phyloP scores from a whole-genome alignment of 2,888 invertebrate species.

The Drosophila greeni region DNA sequence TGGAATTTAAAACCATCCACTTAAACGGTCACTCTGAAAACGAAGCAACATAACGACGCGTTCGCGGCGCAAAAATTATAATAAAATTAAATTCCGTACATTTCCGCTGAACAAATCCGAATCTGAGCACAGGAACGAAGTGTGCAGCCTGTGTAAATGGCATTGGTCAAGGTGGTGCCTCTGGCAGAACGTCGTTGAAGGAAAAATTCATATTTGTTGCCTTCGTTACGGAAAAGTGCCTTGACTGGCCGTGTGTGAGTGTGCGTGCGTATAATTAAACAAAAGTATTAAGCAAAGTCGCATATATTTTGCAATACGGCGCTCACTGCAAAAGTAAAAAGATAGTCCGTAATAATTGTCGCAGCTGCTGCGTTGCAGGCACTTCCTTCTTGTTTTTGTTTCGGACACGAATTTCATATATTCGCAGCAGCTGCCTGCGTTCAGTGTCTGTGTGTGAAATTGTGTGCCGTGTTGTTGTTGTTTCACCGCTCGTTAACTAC shows the following conservation, averaged over 20 bases:
- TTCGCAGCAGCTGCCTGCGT: constrained; percentile 59
- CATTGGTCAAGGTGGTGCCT: constrained; percentile 10
- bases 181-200: constrained; percentile 12
- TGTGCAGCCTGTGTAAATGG: not conserved
- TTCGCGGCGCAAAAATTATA: constrained; percentile 26
- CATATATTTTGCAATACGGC: constrained; percentile 40
- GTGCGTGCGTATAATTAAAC: constrained; percentile 45
- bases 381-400: constrained; percentile 38
- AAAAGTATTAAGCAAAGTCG: constrained; percentile 40
- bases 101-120: not conserved
- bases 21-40: constrained; percentile 1
- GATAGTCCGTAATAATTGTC: constrained; percentile 22
- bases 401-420: constrained; percentile 31
- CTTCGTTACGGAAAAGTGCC: constrained; percentile 21
- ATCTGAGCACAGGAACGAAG: constrained; percentile 5
- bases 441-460: constrained; percentile 14
- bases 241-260: constrained; percentile 18
- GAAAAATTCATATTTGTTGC: not conserved
- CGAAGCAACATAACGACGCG: constrained; percentile 25
- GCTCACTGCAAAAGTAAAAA: constrained; percentile 17
- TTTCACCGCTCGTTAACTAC: constrained; percentile 54
- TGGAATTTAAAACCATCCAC: not conserved
- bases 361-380: constrained; percentile 25
- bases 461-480: constrained; percentile 36
- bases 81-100: constrained; percentile 4